Conservation (phyloP, 2,113 vertebrate species). For the Equus przewalskii region DNA sequence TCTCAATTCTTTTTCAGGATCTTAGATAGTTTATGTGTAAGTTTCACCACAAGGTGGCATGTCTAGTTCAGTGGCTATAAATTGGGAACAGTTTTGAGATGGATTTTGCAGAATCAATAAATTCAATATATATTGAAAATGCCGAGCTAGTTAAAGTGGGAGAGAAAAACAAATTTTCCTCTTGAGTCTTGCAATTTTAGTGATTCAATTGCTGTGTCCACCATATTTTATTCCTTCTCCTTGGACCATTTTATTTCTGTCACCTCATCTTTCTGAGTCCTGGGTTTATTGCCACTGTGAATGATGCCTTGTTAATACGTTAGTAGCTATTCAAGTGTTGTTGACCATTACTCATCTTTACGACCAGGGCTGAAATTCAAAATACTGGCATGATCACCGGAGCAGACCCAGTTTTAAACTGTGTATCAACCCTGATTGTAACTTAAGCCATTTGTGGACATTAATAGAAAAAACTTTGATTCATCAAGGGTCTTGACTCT, state of each 20-base stretch:
- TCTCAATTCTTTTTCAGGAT: neutral
- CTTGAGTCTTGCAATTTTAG: neutral
- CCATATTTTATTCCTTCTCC: neutral
- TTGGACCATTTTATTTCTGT: conserved; percentile 13
- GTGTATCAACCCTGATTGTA: neutral
- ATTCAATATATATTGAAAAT: conserved; percentile 5
- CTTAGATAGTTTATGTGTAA: neutral
- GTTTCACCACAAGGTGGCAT: conserved; percentile 73
- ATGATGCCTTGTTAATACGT: neutral
- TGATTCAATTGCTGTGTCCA: neutral
- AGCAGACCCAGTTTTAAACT: neutral
- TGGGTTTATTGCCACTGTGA: neutral
- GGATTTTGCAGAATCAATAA: conserved; percentile 60
- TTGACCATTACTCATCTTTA: neutral
- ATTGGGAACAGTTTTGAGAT: neutral
- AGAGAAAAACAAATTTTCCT: neutral
- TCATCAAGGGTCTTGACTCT: neutral
- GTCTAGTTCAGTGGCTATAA: neutral
- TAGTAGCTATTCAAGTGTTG: neutral
- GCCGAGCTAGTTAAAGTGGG: conserved; percentile 30
- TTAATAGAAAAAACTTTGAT: neutral
- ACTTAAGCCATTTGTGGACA: neutral
- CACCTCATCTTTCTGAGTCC: neutral
- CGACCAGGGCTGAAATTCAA: neutral
- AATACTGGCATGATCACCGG: neutral